A percentile compares a stretch with the other conserved stretches of the same genome.
Conservation (phyloP, 2,888 invertebrate genomes). For the Drosophila parthenogenetica region DNA sequence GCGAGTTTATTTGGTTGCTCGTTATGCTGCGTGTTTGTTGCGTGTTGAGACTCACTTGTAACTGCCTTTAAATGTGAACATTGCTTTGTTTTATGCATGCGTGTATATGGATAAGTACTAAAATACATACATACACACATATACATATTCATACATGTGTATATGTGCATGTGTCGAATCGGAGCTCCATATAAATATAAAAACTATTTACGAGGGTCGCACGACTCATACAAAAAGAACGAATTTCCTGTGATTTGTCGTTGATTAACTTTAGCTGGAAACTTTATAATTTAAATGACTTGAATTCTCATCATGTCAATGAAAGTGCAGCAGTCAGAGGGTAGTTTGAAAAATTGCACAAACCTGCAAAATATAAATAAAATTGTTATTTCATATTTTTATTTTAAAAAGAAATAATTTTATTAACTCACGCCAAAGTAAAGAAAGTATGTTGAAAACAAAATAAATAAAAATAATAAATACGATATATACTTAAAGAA, state of each 20-base stretch:
- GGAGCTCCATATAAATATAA: background rate
- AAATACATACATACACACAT: conserved; percentile 5
- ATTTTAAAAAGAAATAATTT: too few relatives aligned
- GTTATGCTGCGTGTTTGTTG: conserved; percentile 22
- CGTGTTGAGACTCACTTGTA: conserved; percentile 42
- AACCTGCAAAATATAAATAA: too few relatives aligned
- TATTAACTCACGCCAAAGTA: too few relatives aligned
- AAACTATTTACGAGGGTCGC: background rate
- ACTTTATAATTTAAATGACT: background rate
- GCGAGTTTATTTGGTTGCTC: conserved; percentile 3
- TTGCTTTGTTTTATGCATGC: conserved; percentile 28
- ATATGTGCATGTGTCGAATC: background rate
- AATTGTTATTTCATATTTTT: too few relatives aligned
- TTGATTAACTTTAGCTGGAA: background rate
- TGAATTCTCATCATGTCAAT: background rate
- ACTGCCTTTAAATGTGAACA: conserved; percentile 49
- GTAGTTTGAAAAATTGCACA: background rate
- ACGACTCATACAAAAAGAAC: background rate
- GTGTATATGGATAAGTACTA: conserved; percentile 10
- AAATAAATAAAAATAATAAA: too few relatives aligned
- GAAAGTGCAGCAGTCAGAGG: background rate
- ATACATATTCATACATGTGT: too few relatives aligned
- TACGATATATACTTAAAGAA: too few relatives aligned
- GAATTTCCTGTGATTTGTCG: background rate
- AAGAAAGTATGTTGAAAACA: too few relatives aligned